phyloP scores from a whole-genome alignment of 2,113 vertebrate species.

The Dromaius novaehollandiae region DNA sequence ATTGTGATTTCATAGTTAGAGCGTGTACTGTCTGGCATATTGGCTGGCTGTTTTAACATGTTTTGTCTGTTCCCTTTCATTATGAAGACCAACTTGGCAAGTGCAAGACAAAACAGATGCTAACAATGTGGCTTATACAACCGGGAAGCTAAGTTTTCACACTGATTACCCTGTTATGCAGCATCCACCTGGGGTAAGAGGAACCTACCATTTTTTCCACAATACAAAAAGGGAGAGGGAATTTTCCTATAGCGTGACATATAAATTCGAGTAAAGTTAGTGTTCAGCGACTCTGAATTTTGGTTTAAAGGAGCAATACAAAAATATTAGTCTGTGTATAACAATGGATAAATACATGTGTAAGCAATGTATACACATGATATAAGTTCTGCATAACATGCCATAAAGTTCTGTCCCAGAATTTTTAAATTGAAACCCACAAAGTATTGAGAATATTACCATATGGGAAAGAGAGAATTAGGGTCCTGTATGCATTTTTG shows the following conservation, averaged over 20 bases:
- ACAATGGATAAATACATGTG: not conserved
- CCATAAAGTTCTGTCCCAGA: not conserved
- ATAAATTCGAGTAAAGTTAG: not conserved
- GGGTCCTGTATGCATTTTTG: not conserved
- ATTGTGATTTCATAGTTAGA: slow-evolving; percentile 1
- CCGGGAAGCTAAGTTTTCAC: slow-evolving; percentile 87
- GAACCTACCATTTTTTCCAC: not conserved
- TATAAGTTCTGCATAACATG: not conserved
- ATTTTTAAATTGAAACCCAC: not conserved
- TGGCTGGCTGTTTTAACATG: slow-evolving; percentile 13
- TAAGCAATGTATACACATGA: not conserved
- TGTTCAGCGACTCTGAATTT: not conserved
- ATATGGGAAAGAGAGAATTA: not conserved
- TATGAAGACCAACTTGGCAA: slow-evolving; percentile 91
- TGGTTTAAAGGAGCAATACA: not conserved
- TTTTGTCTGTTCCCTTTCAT: slow-evolving; percentile 45
- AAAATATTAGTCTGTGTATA: not conserved
- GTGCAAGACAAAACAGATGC: slow-evolving; percentile 92
- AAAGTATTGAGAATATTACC: not conserved
- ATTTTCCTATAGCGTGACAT: not conserved
- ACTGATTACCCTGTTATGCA: slow-evolving; percentile 93
- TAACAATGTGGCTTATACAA: slow-evolving; percentile 94
- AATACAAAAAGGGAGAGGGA: not conserved
- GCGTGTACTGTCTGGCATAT: not conserved
- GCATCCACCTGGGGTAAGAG: slow-evolving; percentile 92